Evolutionary conservation across 2,797 vertebrate species (phyloP), one percentile per base, ranked within the genome.

Genomic region (Channallabes apus): DNA sequence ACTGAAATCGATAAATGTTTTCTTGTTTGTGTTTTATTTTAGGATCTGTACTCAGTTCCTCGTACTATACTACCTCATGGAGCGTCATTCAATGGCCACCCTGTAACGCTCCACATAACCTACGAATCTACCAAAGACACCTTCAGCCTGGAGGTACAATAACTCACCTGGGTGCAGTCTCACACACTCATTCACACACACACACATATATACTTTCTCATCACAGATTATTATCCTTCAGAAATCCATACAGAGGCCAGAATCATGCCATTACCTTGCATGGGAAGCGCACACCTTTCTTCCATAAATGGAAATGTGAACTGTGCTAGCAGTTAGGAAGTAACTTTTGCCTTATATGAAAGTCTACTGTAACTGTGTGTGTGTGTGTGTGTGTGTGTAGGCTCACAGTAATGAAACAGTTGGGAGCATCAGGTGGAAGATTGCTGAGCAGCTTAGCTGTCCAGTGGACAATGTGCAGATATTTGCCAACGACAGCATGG

Each of bases 31-130:
- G 1, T 91, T 85, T 41, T 85, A 81, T 82, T 90, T 2, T 68
- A 98, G 98, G 98, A 99, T 89, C 94, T 99, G 91, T 99, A 99
- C 90, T 99, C 97, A 20, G 97, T 99, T 94, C 98, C 98, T 91
- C 96, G 98, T 91, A 99, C 98, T 90, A 99, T 99, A 95, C 97
- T 99, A 98, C 98, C 98, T 98, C 98, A 99, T n/a, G 98, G 98
- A 90, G 98, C 98, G 82, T 99, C 98, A 68, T 99, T 96, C 92
- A 98, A 99, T 35, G 98, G 98, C 93, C 98, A 99, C 94, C 96
- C 99, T 80, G 94, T 99, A 93, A 96, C 97, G 58, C 97, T 99
- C 84, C 97, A 98, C 90, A 94, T 99, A 91, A 99, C 96, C 0
- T 99, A 97, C 0, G 98, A 99, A 92, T 99, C 98, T 94, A 99